Evolutionary conservation across 2,797 vertebrate genomes (phyloP).

Genomic region (Bothrops alternatus): DNA sequence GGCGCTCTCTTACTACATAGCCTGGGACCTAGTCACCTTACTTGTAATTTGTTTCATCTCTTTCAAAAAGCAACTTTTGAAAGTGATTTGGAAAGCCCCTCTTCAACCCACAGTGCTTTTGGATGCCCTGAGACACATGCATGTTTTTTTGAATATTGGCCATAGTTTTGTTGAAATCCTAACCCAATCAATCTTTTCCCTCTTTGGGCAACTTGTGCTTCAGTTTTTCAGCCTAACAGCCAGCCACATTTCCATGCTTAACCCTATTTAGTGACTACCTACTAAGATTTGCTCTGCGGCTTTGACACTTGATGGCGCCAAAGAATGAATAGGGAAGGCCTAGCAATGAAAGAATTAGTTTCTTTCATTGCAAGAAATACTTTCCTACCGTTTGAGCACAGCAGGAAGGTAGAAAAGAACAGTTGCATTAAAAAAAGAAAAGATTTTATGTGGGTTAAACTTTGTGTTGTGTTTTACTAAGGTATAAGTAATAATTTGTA

Average conservation of each 20-base stretch:
- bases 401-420: background rate
- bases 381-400: background rate
- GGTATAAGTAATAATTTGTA: background rate
- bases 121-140: no score
- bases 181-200: background rate
- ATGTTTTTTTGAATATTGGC: background rate
- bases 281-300: background rate
- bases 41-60: background rate
- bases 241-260: background rate
- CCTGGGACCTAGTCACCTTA: background rate
- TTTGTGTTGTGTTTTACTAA: background rate
- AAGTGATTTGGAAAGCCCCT: background rate
- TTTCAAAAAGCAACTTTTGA: background rate
- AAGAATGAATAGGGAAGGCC: constrained; percentile 10
- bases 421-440: background rate
- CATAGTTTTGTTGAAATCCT: background rate
- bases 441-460: background rate
- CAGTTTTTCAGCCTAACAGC: background rate
- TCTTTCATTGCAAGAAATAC: background rate
- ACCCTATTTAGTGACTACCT: background rate
- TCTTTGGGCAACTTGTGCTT: background rate
- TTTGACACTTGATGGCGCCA: constrained; percentile 67
- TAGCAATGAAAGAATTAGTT: background rate
- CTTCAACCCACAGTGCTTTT: background rate
- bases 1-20: background rate